Conservation (phyloP, 2,113 vertebrate genomes). For the Xenus cinereus region DNA sequence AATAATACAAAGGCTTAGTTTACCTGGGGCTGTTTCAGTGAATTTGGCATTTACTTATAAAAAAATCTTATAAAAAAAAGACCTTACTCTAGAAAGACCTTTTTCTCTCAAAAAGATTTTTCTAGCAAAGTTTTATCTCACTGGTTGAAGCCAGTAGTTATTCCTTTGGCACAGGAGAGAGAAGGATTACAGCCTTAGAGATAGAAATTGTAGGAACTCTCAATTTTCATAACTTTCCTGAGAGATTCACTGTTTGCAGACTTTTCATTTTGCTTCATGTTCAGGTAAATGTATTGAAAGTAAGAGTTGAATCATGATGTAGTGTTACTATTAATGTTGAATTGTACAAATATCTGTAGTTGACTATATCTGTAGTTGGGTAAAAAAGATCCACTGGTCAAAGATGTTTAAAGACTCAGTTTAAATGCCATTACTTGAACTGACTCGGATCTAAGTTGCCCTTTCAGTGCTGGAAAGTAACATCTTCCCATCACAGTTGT, state of each 20-base stretch:
- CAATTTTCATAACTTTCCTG: background rate
- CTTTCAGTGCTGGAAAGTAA: background rate
- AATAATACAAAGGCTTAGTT: background rate
- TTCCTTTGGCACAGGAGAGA: background rate
- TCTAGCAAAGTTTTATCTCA: background rate
- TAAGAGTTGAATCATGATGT: background rate
- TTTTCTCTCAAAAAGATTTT: background rate
- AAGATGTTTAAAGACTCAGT: background rate
- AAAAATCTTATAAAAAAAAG: background rate
- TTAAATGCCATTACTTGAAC: background rate
- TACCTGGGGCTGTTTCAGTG: background rate
- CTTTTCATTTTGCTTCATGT: background rate
- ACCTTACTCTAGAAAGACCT: background rate
- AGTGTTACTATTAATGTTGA: background rate
- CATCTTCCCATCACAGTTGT: background rate
- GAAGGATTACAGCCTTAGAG: background rate
- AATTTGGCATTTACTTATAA: background rate
- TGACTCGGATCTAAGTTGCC: background rate
- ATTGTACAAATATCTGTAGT: background rate
- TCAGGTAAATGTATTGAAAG: background rate
- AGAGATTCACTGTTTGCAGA: background rate
- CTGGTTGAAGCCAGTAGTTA: background rate
- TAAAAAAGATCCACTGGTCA: background rate
- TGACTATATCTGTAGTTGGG: background rate
- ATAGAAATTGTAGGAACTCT: background rate